Evolutionary conservation across 2,113 vertebrate genomes (phyloP).

Genomic region (Motacilla alba): DNA sequence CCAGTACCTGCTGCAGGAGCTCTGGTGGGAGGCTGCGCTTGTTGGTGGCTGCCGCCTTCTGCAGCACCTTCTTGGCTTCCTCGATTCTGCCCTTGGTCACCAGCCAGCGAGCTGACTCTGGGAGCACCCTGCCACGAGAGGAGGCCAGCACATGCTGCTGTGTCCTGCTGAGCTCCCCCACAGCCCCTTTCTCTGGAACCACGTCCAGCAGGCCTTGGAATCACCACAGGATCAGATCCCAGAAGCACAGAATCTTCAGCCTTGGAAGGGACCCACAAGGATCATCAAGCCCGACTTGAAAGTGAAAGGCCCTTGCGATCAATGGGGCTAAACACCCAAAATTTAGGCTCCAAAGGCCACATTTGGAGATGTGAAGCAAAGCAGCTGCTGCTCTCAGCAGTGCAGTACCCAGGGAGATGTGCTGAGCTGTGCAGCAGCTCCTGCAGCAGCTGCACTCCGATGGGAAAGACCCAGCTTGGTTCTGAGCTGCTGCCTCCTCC

Average conservation of each 20-base stretch:
- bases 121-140: slow-evolving; percentile 75
- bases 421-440: background rate
- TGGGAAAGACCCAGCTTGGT: background rate
- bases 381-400: background rate
- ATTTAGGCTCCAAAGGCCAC: background rate
- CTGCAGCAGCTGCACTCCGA: background rate
- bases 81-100: slow-evolving; percentile 75
- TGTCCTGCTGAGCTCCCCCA: background rate
- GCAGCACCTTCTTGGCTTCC: slow-evolving; percentile 77
- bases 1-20: slow-evolving; percentile 75
- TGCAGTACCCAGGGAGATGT: background rate
- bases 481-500: background rate
- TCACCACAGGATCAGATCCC: background rate
- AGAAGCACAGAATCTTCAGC: background rate
- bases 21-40: slow-evolving; percentile 60
- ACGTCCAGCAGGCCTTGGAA: background rate
- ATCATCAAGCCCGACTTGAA: too few relatives aligned
- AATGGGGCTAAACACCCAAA: background rate
- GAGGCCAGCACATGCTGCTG: background rate
- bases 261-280: too few relatives aligned
- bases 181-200: background rate
- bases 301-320: too few relatives aligned
- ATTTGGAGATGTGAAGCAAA: background rate
- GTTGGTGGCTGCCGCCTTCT: slow-evolving; percentile 79
- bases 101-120: slow-evolving; percentile 89